These are phyloP conservation scores for Andrena cerasifolii DNA, from an alignment of 1,140 invertebrate genomes.

Conservation along the genomic window DNA sequence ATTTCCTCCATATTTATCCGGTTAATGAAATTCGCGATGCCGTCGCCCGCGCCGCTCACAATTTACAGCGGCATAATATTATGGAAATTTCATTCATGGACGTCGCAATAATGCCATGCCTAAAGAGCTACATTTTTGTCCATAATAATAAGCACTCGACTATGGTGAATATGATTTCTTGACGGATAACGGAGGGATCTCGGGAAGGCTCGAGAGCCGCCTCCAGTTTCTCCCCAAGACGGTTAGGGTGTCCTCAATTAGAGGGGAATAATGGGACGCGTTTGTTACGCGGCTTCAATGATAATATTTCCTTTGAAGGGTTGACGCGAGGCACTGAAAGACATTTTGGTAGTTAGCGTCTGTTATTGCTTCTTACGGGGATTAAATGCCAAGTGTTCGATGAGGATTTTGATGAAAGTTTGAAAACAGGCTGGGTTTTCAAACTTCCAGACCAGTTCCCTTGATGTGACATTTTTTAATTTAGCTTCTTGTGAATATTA, in stretches of 20 bases:
- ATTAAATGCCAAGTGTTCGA: too few species aligned
- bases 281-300: too few species aligned
- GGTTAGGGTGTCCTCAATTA: neutral
- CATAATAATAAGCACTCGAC: slow-evolving; percentile 29
- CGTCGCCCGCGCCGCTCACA: slow-evolving; percentile 9
- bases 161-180: slow-evolving; percentile 27
- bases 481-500: too few species aligned
- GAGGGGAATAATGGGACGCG: neutral
- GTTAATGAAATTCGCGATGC: slow-evolving; percentile 63
- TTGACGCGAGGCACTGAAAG: too few species aligned
- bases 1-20: slow-evolving; percentile 57
- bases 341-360: too few species aligned
- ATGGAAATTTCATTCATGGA: slow-evolving; percentile 68
- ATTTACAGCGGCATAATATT: slow-evolving; percentile 58
- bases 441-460: too few species aligned
- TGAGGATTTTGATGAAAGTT: too few species aligned
- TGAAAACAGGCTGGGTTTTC: too few species aligned
- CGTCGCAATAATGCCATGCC: slow-evolving; percentile 30
- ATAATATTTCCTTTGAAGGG: too few species aligned
- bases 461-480: too few species aligned
- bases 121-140: slow-evolving; percentile 50
- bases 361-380: too few species aligned
- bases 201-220: neutral
- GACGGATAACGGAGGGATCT: neutral
- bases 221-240: neutral